Base-by-base conservation (phyloP, 1,140 invertebrate species). In the Polypedilum pembai region DNA sequence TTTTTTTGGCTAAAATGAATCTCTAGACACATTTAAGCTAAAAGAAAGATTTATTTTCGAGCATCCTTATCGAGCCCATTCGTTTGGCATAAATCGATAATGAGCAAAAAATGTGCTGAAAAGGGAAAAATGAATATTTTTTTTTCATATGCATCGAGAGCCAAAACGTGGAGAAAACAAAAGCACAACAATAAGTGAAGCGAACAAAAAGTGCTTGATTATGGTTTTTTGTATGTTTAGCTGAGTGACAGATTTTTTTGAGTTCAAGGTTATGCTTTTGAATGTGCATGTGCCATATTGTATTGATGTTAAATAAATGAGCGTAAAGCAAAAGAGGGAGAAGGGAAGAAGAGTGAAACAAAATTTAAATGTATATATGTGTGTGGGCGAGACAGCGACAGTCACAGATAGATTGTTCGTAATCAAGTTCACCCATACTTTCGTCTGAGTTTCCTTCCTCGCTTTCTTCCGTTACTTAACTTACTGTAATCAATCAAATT, bases 401-500 rank as follows among this genome's bases (percentile, higher is more conserved):
- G 2, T 45, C n/a, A n/a, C n/a, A 56, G 45, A 56, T n/a, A 56
- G n/a, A 56, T 56, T n/a, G 12, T 4, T n/a, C 3, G 45, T 56
- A 56, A 56, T 56, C 45, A 56, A 56, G 45, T 56, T 56, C 45
- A 56, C n/a, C 45, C 45, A 56, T 56, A 56, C 45, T 56, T 56
- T 56, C n/a, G 45, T n/a, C 12, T 56, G 4, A 56, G n/a, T n/a
- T 56, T 12, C 45, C 45, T n/a, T 56, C 45, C n/a, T n/a, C 4
- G 15, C 12, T 56, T 56, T 12, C 12, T 56, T n/a, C 45, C 45
- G 45, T 56, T 56, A 8, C n/a, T 12, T 4, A 56, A 56, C 45
- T 12, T 15, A 56, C 12, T 33, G n/a, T 15, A 56, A 56, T 56
- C 45, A 56, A 56, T 56, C 45, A 56, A 56, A 56, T 56, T 56